A percentile compares a stretch with the other conserved stretches of the same genome.
Conservation (phyloP, 2,113 vertebrate genomes). For the Clarias gariepinus region DNA sequence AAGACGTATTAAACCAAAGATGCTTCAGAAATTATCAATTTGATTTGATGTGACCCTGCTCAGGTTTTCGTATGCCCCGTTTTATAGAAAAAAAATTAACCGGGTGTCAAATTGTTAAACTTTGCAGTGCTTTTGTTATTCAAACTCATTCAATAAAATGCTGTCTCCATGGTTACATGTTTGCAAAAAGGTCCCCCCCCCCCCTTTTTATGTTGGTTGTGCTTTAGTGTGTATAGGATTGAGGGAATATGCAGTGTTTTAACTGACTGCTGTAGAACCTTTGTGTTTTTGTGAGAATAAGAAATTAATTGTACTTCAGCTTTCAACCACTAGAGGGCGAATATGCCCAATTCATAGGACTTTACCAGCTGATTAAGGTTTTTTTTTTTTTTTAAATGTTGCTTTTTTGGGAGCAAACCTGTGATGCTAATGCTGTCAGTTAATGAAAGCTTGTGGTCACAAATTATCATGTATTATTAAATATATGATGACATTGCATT, state of each 20-base stretch:
- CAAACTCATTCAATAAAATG: slow-evolving; percentile 40
- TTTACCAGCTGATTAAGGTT: not conserved
- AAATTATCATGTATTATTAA: not conserved
- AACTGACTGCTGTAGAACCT: not conserved
- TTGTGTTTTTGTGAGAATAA: not conserved
- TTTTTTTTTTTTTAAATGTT: not conserved
- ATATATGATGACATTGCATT: not conserved
- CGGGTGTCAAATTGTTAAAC: not conserved
- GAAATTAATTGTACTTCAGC: not conserved
- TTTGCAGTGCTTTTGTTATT: slow-evolving; percentile 29
- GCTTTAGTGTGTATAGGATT: not conserved
- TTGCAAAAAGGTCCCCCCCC: no score
- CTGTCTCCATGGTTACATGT: not conserved
- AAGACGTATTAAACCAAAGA: slow-evolving; percentile 70
- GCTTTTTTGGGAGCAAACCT: not conserved
- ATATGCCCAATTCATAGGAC: not conserved
- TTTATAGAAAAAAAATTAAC: not conserved
- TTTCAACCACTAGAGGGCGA: slow-evolving; percentile 13
- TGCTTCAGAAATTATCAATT: slow-evolving; percentile 38
- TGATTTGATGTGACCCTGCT: slow-evolving; percentile 31
- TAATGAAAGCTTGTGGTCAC: not conserved
- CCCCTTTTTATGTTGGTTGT: not conserved
- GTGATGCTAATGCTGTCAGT: not conserved
- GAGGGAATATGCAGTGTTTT: not conserved
- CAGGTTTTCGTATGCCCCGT: slow-evolving; percentile 7